Evolutionary conservation across 2,888 invertebrate genomes (phyloP).

Genomic region (Augochlorella aurata): DNA sequence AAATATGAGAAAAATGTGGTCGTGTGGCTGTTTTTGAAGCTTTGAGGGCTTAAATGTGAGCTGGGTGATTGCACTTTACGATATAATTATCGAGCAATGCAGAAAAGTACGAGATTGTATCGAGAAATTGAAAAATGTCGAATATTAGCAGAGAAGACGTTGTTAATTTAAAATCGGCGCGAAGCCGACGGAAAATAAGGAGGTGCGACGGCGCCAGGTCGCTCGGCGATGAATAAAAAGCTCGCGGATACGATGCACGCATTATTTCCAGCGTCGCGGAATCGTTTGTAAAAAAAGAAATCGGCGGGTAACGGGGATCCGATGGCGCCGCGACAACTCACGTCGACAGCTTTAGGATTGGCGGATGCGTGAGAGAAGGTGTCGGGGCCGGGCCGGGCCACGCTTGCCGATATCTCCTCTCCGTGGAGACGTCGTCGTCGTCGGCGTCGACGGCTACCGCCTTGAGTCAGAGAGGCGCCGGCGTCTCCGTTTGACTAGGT

Average conservation of each 20-base stretch:
- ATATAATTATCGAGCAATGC: no score
- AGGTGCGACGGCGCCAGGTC: slow-evolving; percentile 34
- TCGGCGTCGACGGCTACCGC: slow-evolving; percentile 33
- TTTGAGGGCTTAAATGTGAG: no score
- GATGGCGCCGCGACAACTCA: slow-evolving; percentile 55
- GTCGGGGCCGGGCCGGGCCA: slow-evolving; percentile 29
- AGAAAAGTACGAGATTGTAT: no score
- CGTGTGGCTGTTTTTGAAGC: no score
- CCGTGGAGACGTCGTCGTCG: slow-evolving; percentile 3
- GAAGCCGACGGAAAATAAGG: slow-evolving; percentile 7
- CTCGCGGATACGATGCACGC: slow-evolving; percentile 44
- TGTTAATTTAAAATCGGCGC: no score
- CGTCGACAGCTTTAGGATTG: slow-evolving; percentile 69
- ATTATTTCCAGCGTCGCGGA: slow-evolving; percentile 60
- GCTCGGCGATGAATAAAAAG: slow-evolving; percentile 30
- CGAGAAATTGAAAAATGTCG: no score
- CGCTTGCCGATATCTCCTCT: slow-evolving; percentile 45
- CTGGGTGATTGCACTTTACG: no score
- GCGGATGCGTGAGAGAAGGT: slow-evolving; percentile 53
- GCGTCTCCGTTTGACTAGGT: slow-evolving; percentile 64
- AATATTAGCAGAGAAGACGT: no score
- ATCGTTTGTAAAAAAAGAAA: slow-evolving; percentile 42
- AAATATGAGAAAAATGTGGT: no score
- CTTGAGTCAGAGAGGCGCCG: slow-evolving; percentile 65
- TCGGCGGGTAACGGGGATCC: slow-evolving; percentile 47